Conservation (phyloP, 2,888 invertebrate genomes). For the Cosmia trapezina region DNA sequence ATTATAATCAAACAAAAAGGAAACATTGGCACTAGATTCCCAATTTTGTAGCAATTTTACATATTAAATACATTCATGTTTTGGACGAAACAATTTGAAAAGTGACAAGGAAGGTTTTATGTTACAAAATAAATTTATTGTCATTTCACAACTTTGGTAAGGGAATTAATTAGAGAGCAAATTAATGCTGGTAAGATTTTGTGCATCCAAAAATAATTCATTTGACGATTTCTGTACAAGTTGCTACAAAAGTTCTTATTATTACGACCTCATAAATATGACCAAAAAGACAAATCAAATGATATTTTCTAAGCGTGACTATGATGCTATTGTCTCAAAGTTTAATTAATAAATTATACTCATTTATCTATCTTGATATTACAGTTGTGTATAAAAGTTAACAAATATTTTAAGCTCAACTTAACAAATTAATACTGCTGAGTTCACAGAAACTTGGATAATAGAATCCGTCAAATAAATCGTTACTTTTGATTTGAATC, state of each 20-base stretch:
- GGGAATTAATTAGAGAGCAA: slow-evolving; percentile 61
- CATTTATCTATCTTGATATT: slow-evolving; percentile 19
- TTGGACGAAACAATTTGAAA: slow-evolving; percentile 65
- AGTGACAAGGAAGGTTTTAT: slow-evolving; percentile 61
- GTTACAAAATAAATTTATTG: slow-evolving; percentile 79
- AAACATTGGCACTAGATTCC: slow-evolving; percentile 77
- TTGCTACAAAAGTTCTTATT: neutral
- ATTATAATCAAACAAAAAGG: slow-evolving; percentile 56
- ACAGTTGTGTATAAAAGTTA: slow-evolving; percentile 22
- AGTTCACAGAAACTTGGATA: slow-evolving; percentile 17
- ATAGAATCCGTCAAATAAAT: slow-evolving; percentile 53
- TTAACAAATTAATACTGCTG: slow-evolving; percentile 27
- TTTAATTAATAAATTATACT: slow-evolving; percentile 29
- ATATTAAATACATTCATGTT: slow-evolving; percentile 62
- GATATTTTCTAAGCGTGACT: slow-evolving; percentile 4
- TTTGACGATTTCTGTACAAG: slow-evolving; percentile 40
- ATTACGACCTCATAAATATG: neutral
- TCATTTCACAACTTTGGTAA: slow-evolving; percentile 85
- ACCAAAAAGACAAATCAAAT: slow-evolving; percentile 8
- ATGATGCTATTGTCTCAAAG: slow-evolving; percentile 3
- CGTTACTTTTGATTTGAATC: slow-evolving; percentile 18
- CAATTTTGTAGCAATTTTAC: slow-evolving; percentile 71
- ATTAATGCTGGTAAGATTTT: slow-evolving; percentile 34
- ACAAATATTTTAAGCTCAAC: slow-evolving; percentile 32
- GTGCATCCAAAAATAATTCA: slow-evolving; percentile 35